Conservation (phyloP, 2,113 vertebrate species). For the Gnathonemus longibarbis region DNA sequence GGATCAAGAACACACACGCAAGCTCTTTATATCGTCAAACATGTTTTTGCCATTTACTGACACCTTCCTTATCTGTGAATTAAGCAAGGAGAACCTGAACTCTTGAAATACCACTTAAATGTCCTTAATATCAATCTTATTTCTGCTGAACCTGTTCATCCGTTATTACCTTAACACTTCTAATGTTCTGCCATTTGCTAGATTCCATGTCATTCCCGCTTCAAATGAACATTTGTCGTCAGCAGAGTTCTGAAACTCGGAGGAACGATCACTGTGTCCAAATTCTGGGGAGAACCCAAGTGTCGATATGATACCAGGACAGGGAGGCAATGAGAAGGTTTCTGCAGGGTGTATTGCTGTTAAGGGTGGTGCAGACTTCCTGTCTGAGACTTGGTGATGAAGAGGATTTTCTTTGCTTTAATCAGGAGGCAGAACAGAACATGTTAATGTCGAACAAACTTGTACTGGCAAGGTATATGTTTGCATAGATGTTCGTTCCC, state of each 20-base stretch:
- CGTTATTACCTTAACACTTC: conserved; percentile 29
- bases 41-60: not conserved
- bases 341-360: not conserved
- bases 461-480: not conserved
- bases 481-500: not conserved
- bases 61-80: not conserved
- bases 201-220: not conserved
- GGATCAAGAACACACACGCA: not conserved
- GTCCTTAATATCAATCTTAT: conserved; percentile 18
- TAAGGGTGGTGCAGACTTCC: not conserved
- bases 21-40: not conserved
- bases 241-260: not conserved
- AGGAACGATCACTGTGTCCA: not conserved
- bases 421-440: not conserved
- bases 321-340: not conserved
- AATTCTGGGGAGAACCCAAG: not conserved
- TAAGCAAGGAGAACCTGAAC: not conserved
- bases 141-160: not conserved
- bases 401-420: conserved; percentile 3
- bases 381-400: not conserved
- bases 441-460: not conserved
- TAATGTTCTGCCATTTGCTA: conserved; percentile 34
- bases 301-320: not conserved
- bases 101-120: conserved; percentile 20
- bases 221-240: not conserved